Conservation (phyloP, 2,888 invertebrate species). For the Pristionchus arcanus region DNA sequence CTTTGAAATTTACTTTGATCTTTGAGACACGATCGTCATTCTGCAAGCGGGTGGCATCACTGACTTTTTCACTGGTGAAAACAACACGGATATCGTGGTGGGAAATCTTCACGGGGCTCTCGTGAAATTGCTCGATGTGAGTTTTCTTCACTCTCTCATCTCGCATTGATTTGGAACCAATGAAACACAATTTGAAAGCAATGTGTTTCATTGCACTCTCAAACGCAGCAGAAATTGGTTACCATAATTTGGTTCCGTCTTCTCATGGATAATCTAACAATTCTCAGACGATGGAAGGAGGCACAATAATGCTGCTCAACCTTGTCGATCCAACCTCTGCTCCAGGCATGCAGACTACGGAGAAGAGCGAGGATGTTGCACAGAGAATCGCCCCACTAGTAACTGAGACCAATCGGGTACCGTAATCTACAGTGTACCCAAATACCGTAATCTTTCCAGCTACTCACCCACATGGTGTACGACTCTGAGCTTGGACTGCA, state of each 20-base stretch:
- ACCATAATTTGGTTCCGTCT: neutral
- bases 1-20: neutral
- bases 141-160: neutral
- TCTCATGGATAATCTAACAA: neutral
- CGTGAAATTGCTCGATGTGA: constrained; percentile 48
- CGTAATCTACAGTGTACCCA: neutral
- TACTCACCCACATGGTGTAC: constrained; percentile 66
- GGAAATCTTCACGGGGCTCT: constrained; percentile 62
- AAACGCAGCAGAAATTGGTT: neutral
- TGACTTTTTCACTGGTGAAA: constrained; percentile 73
- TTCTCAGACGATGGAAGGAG: constrained; percentile 64
- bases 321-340: constrained; percentile 69
- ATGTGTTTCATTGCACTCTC: neutral
- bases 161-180: too few relatives aligned
- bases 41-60: constrained; percentile 72
- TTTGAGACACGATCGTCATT: constrained; percentile 68
- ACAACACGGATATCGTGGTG: constrained; percentile 64
- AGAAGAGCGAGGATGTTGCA: constrained; percentile 66
- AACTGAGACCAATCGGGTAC: constrained; percentile 68
- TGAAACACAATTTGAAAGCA: neutral
- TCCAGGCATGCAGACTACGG: constrained; percentile 70
- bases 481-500: constrained; percentile 66
- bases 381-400: constrained; percentile 64
- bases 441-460: constrained; percentile 59
- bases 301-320: constrained; percentile 69